These are phyloP conservation scores for Herpetotheres cachinnans DNA, from an alignment of 2,113 vertebrate species.

Conservation along the genomic window DNA sequence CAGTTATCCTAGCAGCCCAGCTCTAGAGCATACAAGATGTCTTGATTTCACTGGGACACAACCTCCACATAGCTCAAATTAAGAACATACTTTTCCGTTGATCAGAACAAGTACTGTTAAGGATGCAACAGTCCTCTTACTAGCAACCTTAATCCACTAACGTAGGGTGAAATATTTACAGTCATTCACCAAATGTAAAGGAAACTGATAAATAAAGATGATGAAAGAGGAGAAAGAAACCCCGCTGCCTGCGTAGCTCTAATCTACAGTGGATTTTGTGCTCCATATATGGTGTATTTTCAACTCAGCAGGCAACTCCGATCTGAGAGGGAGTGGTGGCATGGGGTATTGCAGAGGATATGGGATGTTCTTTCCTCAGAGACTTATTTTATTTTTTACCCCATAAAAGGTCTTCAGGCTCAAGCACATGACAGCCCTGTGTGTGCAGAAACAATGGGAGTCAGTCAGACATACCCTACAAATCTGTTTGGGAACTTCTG, in stretches of 20 bases:
- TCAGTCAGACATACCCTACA: neutral
- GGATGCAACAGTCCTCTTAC: neutral
- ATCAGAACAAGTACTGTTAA: neutral
- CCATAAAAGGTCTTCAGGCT: neutral
- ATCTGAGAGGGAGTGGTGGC: neutral
- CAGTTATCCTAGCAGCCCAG: neutral
- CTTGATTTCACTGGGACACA: neutral
- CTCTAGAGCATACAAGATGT: neutral
- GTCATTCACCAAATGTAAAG: neutral
- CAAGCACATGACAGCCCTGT: neutral
- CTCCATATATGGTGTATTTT: neutral
- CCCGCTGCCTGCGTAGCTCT: fast-evolving
- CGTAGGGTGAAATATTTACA: neutral
- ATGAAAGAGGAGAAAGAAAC: neutral
- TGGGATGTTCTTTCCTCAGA: neutral
- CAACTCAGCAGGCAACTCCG: neutral
- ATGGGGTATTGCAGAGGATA: neutral
- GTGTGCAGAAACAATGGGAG: neutral
- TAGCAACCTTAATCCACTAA: neutral
- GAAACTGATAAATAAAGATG: neutral
- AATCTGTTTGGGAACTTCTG: neutral
- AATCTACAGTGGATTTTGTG: neutral
- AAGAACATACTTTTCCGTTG: neutral
- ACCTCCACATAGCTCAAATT: neutral
- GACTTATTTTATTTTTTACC: neutral